These are phyloP conservation scores for Erebia epiphron DNA, from an alignment of 2,888 invertebrate species.

Conservation along the genomic window DNA sequence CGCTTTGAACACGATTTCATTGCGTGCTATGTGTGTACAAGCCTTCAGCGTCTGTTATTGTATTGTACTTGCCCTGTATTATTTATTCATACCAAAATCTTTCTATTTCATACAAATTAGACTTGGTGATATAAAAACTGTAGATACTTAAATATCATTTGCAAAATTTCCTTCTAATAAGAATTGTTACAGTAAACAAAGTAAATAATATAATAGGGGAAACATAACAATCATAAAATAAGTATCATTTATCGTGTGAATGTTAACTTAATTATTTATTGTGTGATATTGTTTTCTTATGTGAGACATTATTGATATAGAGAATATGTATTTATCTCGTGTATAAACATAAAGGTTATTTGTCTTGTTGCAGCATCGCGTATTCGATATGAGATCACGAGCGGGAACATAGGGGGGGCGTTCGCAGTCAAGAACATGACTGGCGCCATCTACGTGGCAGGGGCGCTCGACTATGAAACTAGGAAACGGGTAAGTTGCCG, in stretches of 20 bases:
- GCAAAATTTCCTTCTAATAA: neutral
- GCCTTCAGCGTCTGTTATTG: too few species aligned
- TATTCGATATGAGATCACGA: conserved; percentile 99
- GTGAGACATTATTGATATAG: neutral
- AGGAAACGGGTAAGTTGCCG: conserved; percentile 92
- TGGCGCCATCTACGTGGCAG: conserved; percentile 98
- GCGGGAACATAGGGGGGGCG: conserved; percentile 99
- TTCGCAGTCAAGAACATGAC: conserved; percentile 99
- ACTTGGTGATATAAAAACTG: too few species aligned
- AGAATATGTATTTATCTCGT: neutral
- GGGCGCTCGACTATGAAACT: conserved; percentile 98
- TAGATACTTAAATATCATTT: too few species aligned
- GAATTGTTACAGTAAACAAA: too few species aligned
- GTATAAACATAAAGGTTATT: conserved; percentile 42
- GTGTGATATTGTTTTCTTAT: neutral
- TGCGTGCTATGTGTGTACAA: too few species aligned
- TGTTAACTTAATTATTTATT: neutral
- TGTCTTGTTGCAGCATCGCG: conserved; percentile 91
- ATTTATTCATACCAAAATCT: too few species aligned
- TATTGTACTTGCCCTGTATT: too few species aligned
- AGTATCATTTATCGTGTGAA: neutral
- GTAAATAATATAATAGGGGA: too few species aligned
- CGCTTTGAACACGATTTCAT: too few species aligned
- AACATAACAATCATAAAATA: too few species aligned
- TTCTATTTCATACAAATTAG: too few species aligned